These are phyloP conservation scores for Apotomis capreana DNA, from an alignment of 2,888 invertebrate genomes.

Conservation along the genomic window DNA sequence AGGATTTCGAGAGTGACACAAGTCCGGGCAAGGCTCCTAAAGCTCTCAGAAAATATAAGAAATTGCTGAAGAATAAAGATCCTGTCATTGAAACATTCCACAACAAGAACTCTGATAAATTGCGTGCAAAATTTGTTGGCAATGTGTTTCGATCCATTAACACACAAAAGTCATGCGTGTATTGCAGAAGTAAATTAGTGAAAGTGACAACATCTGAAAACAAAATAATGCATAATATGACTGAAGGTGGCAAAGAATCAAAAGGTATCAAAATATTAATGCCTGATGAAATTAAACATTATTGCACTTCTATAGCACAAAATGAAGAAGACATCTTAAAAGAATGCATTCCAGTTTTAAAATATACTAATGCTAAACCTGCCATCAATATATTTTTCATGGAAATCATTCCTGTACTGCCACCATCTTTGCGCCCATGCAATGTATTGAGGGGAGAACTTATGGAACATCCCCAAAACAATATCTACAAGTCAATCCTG, in stretches of 20 bases:
- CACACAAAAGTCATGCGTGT: constrained; percentile 77
- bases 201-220: constrained; percentile 84
- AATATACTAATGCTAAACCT: constrained; percentile 71
- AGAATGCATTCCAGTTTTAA: constrained; percentile 88
- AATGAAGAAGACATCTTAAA: constrained; percentile 88
- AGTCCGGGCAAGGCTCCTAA: constrained; percentile 75
- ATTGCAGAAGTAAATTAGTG: constrained; percentile 78
- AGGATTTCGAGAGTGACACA: constrained; percentile 59
- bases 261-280: constrained; percentile 81
- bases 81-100: constrained; percentile 64
- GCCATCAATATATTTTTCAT: constrained; percentile 95
- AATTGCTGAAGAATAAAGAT: constrained; percentile 64
- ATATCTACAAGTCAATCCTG: constrained; percentile 87
- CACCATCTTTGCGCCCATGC: constrained; percentile 92
- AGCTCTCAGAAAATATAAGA: constrained; percentile 70
- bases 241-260: constrained; percentile 56
- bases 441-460: constrained; percentile 85
- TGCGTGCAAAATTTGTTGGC: constrained; percentile 73
- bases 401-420: constrained; percentile 92
- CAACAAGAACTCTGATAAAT: constrained; percentile 78
- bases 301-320: constrained; percentile 87
- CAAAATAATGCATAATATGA: constrained; percentile 81
- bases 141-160: constrained; percentile 75
- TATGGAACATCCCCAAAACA: constrained; percentile 90
- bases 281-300: constrained; percentile 86